phyloP scores from a whole-genome alignment of 2,113 vertebrate species.

The Catagonus wagneri region DNA sequence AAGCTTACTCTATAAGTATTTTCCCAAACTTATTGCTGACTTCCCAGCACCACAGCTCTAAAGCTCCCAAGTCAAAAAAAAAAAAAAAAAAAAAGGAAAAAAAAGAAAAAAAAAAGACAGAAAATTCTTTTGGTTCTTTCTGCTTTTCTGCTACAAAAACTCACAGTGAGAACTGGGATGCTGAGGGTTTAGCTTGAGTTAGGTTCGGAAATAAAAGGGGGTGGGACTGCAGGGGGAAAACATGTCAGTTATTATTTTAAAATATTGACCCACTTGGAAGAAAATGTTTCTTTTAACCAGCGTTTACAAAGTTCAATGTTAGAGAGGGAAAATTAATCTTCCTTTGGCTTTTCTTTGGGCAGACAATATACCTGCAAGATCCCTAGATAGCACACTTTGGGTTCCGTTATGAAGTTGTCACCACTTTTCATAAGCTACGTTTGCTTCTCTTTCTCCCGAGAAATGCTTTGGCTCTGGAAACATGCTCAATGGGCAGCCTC shows the following conservation, averaged over 20 bases:
- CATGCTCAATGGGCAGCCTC: not conserved
- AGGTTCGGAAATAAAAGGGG: not conserved
- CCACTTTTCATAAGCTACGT: conserved; percentile 27
- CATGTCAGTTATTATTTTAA: conserved; percentile 19
- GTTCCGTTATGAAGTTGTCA: not conserved
- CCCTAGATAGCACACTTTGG: not conserved
- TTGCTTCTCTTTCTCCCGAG: conserved; percentile 50
- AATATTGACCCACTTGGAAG: conserved; percentile 50
- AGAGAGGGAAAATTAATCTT: conserved; percentile 31
- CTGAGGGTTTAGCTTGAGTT: conserved; percentile 21
- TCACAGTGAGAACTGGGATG: not conserved
- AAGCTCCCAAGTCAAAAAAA: not conserved
- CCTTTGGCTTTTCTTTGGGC: conserved; percentile 7
- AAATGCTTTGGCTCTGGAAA: conserved; percentile 30
- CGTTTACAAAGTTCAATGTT: conserved; percentile 55
- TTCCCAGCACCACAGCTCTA: not conserved
- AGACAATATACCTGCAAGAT: not conserved
- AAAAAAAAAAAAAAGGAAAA: not conserved
- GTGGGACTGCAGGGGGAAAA: not conserved
- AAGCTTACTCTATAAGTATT: not conserved
- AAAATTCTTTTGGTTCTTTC: not conserved
- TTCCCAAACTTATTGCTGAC: conserved; percentile 24
- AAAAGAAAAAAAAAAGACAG: not conserved
- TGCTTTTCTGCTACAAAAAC: conserved; percentile 25
- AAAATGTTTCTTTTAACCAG: conserved; percentile 45